Evolutionary conservation across 2,888 invertebrate genomes (phyloP).

Genomic region (Caenorhabditis doughertyi): DNA sequence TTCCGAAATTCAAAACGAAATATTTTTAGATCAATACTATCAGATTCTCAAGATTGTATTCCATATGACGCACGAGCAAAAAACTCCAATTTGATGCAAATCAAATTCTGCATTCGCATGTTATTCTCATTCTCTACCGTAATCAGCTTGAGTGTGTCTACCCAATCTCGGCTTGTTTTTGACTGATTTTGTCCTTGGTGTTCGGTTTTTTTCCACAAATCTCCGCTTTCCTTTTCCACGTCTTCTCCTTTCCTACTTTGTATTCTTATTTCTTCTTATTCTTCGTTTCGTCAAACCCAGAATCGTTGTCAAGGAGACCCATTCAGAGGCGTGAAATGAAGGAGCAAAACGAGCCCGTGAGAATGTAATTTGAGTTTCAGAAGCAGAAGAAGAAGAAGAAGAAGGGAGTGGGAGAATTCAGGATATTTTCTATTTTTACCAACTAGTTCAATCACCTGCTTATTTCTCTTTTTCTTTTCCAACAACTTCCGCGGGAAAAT

Average conservation of each 20-base stretch:
- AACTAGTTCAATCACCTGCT: slow-evolving; percentile 31
- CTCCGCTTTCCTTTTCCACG: not conserved
- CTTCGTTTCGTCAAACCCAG: not conserved
- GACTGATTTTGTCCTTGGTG: not conserved
- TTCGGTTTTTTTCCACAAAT: not conserved
- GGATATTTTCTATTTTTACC: slow-evolving; percentile 20
- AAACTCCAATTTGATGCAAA: not conserved
- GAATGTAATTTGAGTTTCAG: slow-evolving; percentile 21
- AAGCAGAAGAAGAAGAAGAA: not conserved
- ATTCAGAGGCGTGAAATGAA: slow-evolving; percentile 26
- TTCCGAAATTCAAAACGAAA: too few relatives aligned
- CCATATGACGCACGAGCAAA: not conserved
- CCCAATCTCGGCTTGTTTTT: not conserved
- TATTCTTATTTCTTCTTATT: not conserved
- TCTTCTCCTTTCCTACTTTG: not conserved
- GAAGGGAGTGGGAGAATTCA: slow-evolving; percentile 5
- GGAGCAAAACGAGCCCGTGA: slow-evolving; percentile 16
- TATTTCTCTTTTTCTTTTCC: not conserved
- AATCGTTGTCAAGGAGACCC: slow-evolving; percentile 48
- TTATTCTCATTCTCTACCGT: slow-evolving; percentile 7
- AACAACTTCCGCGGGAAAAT: not conserved
- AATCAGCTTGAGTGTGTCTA: not conserved
- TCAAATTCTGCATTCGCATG: not conserved
- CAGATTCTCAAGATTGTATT: not conserved
- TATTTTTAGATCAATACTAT: not conserved